phyloP scores from a whole-genome alignment of 1,140 invertebrate species.

The Bicyclus anynana region DNA sequence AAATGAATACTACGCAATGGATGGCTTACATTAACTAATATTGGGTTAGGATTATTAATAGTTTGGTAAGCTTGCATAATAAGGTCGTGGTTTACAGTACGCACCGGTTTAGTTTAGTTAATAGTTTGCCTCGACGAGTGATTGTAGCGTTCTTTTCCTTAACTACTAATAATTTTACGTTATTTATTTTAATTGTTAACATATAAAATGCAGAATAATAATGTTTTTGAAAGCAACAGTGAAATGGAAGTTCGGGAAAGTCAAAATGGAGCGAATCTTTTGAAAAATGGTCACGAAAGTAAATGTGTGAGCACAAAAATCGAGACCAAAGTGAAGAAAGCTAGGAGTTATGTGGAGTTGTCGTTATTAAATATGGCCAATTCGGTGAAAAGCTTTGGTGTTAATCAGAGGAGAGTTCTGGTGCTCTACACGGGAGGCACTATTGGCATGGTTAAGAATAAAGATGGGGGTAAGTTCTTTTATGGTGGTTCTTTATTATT shows the following conservation, averaged over 20 bases:
- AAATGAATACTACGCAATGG: slow-evolving; percentile 9
- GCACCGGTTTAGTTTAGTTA: slow-evolving; percentile 11
- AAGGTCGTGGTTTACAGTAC: neutral
- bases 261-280: slow-evolving; percentile 6
- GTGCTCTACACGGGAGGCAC: slow-evolving; percentile 94
- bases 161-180: neutral
- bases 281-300: neutral
- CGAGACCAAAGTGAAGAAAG: slow-evolving; percentile 45
- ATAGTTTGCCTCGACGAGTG: slow-evolving; percentile 1
- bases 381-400: slow-evolving; percentile 36
- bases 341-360: slow-evolving; percentile 48
- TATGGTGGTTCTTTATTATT: neutral
- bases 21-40: neutral
- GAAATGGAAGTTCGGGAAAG: neutral
- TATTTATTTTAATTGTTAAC: slow-evolving; percentile 3
- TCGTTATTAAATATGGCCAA: slow-evolving; percentile 28
- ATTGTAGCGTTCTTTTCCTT: neutral
- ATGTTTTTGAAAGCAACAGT: neutral
- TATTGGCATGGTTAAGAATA: slow-evolving; percentile 90
- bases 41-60: slow-evolving; percentile 6
- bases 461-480: slow-evolving; percentile 80
- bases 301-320: slow-evolving; percentile 27
- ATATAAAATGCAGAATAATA: neutral
- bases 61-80: slow-evolving; percentile 10
- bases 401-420: slow-evolving; percentile 80